These are phyloP conservation scores for Enteromius trimaculatus DNA, from an alignment of 2,797 vertebrate genomes.

Conservation along the genomic window DNA sequence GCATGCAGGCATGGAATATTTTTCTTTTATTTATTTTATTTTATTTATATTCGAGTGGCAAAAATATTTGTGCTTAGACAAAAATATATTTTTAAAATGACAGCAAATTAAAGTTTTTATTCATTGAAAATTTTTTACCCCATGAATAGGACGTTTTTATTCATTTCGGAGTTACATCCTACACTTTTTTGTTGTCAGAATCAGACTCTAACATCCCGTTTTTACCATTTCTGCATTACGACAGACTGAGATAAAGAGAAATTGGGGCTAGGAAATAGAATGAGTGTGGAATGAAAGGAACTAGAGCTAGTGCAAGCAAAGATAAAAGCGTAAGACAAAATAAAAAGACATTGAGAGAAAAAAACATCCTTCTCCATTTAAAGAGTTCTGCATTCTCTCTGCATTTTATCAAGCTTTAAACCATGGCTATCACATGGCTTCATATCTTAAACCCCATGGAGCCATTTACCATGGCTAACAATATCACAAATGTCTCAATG, in stretches of 20 bases:
- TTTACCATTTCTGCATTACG: constrained; percentile 7
- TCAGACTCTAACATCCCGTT: neutral
- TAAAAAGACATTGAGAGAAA: constrained; percentile 31
- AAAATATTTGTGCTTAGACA: neutral
- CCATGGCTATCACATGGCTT: constrained; percentile 50
- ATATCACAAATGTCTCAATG: constrained; percentile 55
- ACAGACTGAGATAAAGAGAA: constrained; percentile 24
- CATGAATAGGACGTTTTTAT: neutral
- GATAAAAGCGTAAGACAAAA: constrained; percentile 21
- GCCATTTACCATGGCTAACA: constrained; percentile 53
- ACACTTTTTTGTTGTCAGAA: neutral
- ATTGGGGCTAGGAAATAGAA: neutral
- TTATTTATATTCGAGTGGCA: neutral
- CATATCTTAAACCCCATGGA: constrained; percentile 52
- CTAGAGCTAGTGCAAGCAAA: neutral
- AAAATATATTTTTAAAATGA: neutral
- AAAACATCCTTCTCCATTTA: constrained; percentile 36
- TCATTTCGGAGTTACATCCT: neutral
- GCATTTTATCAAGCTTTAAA: constrained; percentile 46
- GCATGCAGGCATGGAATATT: neutral
- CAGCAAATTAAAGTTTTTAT: neutral
- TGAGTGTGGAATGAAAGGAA: constrained; percentile 1
- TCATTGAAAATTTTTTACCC: no score
- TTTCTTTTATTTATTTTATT: neutral
- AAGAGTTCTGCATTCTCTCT: constrained; percentile 22